Evolutionary conservation across 1,140 invertebrate species (phyloP).

Genomic region (Thaumatotibia leucotreta): DNA sequence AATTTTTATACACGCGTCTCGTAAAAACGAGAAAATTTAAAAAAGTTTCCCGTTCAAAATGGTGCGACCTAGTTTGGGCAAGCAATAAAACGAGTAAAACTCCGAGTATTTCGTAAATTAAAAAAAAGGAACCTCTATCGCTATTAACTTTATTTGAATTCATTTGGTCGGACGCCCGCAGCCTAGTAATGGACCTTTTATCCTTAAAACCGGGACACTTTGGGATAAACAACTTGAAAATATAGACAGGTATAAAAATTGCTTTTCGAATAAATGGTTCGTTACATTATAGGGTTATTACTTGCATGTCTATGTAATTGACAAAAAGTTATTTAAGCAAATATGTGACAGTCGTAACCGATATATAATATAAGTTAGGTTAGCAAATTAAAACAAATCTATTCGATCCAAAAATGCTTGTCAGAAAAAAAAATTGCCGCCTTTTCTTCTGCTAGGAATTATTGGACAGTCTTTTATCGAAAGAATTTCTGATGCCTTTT

Average conservation of each 20-base stretch:
- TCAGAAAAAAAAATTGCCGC: too few relatives aligned
- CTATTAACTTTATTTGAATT: neutral
- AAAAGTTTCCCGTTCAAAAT: neutral
- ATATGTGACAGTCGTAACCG: too few relatives aligned
- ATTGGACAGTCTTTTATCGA: too few relatives aligned
- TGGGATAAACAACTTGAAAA: neutral
- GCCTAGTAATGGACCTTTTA: neutral
- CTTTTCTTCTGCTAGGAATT: too few relatives aligned
- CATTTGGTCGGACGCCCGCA: neutral
- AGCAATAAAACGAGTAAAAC: neutral
- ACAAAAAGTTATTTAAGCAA: too few relatives aligned
- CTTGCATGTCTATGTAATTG: too few relatives aligned
- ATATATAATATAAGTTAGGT: too few relatives aligned
- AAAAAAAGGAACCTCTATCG: neutral
- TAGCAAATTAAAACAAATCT: too few relatives aligned
- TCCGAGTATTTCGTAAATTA: neutral
- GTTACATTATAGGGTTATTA: too few relatives aligned
- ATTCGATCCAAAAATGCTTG: too few relatives aligned
- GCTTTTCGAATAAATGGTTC: neutral
- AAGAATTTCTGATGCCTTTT: too few relatives aligned
- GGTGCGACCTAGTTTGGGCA: neutral
- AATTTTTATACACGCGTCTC: neutral
- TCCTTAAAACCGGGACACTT: neutral
- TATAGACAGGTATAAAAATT: neutral
- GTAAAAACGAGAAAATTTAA: neutral